Evolutionary conservation across 2,888 invertebrate species (phyloP), one percentile per base, ranked within the genome.

Genomic region (Cephus sareptanus): DNA sequence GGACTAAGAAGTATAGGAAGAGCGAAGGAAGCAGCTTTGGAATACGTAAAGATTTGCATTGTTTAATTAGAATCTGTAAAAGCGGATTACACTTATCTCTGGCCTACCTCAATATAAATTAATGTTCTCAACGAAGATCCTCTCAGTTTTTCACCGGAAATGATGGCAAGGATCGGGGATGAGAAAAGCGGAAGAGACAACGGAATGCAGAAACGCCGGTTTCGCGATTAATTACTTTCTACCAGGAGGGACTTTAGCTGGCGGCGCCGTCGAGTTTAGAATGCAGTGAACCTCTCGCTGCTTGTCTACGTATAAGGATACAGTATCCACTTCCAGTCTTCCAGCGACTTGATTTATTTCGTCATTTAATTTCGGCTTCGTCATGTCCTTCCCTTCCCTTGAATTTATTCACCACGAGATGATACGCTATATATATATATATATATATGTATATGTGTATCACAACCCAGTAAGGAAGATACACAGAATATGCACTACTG

Each of bases 21-120:
- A 40, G 6, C 40, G 6, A 40, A 40, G 23, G 6, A 40, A 40
- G 40, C 40, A 40, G 15, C 15, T 40, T 40, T 40, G 23, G 6
- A 40, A 15, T 40, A 15, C 15, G 40, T 23, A 40, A 40, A 1
- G 40, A 15, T 40, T 40, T 40, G 15, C 40, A 40, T 40, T 40
- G 40, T 31, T 75, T 79, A 79, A 77, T 79, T 77, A 79, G 78
- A 79, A 79, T 79, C 77, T 69, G 79, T 75, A 2, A 78, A 78
- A 77, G 77, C 79, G 69, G 77, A 68, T 78, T 75, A 78, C 77
- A 75, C 79, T 74, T 69, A 40, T 75, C 75, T 80, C 78, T 76
- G 40, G 69, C 71, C 37, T 34, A 75, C 73, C 73, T 79, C 79
- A 76, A 79, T 79, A 70, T 75, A 71, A 81, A 81, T 81, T 81